phyloP scores from a whole-genome alignment of 2,113 vertebrate genomes.

The Climacteris rufus region DNA sequence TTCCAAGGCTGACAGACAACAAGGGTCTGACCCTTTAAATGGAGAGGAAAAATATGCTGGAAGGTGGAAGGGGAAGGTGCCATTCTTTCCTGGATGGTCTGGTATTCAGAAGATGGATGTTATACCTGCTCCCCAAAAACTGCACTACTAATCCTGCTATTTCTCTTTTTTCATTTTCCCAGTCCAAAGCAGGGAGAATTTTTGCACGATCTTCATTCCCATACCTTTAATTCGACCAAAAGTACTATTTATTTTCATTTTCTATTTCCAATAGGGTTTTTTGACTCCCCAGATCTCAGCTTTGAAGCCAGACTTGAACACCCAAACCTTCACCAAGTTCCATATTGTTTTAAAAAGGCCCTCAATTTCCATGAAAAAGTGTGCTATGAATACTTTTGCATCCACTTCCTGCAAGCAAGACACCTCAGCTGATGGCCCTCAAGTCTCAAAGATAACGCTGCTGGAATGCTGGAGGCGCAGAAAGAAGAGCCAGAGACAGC shows the following conservation, averaged over 20 bases:
- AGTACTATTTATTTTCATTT: background rate
- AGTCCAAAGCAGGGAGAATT: background rate
- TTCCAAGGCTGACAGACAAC: background rate
- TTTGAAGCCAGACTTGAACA: background rate
- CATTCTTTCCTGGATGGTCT: background rate
- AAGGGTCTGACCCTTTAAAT: background rate
- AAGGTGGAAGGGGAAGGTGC: background rate
- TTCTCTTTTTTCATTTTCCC: background rate
- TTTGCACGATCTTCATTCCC: background rate
- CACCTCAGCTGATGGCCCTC: background rate
- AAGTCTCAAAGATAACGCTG: too few species aligned
- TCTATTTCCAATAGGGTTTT: background rate
- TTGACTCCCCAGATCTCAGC: background rate
- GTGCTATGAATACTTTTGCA: background rate
- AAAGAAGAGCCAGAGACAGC: too few species aligned
- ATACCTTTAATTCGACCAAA: background rate
- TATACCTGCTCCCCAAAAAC: background rate
- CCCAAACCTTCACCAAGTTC: background rate
- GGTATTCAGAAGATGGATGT: background rate
- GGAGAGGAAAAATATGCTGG: background rate
- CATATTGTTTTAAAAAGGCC: background rate
- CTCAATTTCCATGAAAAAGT: background rate
- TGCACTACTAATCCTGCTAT: background rate
- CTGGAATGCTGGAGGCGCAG: too few species aligned
- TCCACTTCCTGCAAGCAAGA: background rate